A percentile compares a stretch with the other conserved stretches of the same genome.
Evolutionary conservation across 1,140 invertebrate species (phyloP).

Genomic region (Ips nitidus): DNA sequence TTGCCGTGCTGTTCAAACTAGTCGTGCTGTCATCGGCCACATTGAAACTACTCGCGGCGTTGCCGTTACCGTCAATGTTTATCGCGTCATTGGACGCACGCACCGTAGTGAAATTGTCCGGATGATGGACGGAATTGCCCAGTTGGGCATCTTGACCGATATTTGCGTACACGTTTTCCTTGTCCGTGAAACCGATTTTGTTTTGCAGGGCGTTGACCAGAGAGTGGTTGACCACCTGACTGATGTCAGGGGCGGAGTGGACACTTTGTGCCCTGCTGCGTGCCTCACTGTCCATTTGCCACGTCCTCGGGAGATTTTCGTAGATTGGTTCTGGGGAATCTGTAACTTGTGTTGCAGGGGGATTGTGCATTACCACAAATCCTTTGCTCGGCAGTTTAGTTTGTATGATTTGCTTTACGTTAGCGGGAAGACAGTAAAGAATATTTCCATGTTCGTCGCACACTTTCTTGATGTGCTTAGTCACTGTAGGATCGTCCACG

Average conservation of each 20-base stretch:
- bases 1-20: conserved; percentile 41
- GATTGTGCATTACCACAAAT: conserved; percentile 56
- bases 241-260: conserved; percentile 67
- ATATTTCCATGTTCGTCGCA: conserved; percentile 63
- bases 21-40: conserved; percentile 22
- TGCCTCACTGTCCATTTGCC: conserved; percentile 58
- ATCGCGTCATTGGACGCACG: background rate
- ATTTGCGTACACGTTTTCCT: conserved; percentile 25
- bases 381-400: conserved; percentile 54
- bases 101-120: background rate
- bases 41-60: conserved; percentile 23
- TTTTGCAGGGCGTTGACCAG: conserved; percentile 45
- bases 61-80: conserved; percentile 18
- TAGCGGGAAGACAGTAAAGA: conserved; percentile 61
- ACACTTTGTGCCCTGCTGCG: conserved; percentile 66
- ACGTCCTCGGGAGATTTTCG: conserved; percentile 72
- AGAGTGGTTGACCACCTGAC: conserved; percentile 43
- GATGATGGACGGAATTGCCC: background rate
- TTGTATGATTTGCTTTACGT: conserved; percentile 52
- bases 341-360: conserved; percentile 48
- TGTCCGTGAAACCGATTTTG: background rate
- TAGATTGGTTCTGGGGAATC: conserved; percentile 72
- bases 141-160: conserved; percentile 5
- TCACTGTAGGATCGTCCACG: conserved; percentile 54
- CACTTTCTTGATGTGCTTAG: conserved; percentile 61